Percentiles rank a stretch among this genome's conserved stretches.
Conservation (phyloP, 2,113 vertebrate species). For the Ivindomyrus marchei region DNA sequence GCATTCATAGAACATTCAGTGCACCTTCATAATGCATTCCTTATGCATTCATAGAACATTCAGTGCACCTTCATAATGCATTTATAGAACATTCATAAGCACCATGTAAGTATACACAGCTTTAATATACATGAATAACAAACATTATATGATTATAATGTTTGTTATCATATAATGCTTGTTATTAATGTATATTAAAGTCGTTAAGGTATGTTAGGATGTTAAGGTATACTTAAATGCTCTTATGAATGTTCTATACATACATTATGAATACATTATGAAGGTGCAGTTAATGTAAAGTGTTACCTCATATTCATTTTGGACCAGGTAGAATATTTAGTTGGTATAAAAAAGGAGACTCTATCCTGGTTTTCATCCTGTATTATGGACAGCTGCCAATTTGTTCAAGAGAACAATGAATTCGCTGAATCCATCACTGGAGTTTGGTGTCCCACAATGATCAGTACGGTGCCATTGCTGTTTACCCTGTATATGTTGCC, state of each 20-base stretch:
- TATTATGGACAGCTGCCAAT: not conserved
- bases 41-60: no score
- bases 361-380: not conserved
- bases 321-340: no score
- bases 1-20: not conserved
- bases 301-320: no score
- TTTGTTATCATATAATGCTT: not conserved
- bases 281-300: no score
- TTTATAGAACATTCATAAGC: not conserved
- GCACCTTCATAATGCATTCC: not conserved
- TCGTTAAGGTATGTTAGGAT: no score
- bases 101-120: not conserved
- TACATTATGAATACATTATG: no score
- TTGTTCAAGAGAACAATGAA: not conserved
- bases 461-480: not conserved
- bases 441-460: not conserved
- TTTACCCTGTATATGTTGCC: not conserved
- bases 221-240: no score
- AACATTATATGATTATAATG: not conserved
- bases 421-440: not conserved
- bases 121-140: not conserved
- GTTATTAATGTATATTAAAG: no score
- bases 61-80: not conserved
- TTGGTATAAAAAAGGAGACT: no score
- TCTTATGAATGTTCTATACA: no score